Conservation (phyloP, 2,113 vertebrate genomes). For the Pterocles orientalis region DNA sequence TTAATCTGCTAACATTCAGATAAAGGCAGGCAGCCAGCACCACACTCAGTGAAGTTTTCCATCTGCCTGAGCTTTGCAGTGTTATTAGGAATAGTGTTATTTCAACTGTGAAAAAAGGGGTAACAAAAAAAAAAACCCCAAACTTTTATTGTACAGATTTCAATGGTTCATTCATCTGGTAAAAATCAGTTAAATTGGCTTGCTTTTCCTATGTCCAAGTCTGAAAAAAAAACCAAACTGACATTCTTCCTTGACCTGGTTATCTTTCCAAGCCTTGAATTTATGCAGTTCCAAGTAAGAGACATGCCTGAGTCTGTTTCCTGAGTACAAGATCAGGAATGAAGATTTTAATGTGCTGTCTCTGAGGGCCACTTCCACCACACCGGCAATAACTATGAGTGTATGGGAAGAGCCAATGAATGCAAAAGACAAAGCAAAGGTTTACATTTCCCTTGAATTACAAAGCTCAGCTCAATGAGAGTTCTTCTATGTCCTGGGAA, state of each 20-base stretch:
- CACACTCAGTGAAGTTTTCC: background rate
- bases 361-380: background rate
- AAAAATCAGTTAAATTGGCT: background rate
- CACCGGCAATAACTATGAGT: background rate
- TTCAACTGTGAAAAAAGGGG: constrained; percentile 6
- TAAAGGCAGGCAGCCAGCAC: constrained; percentile 41
- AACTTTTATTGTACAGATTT: background rate
- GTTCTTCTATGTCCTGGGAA: background rate
- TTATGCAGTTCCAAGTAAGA: background rate
- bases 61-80: constrained; percentile 9
- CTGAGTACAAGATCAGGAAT: background rate
- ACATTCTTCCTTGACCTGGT: background rate
- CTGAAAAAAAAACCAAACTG: background rate
- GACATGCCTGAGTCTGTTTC: background rate
- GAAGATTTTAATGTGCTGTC: background rate
- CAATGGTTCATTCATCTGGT: background rate
- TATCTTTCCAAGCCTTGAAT: background rate
- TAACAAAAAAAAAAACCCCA: background rate
- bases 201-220: background rate
- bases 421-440: background rate
- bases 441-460: background rate
- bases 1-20: background rate
- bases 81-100: background rate
- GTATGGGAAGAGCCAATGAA: background rate
- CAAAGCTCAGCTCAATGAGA: background rate